Conservation (phyloP, 2,113 vertebrate genomes). For the Ammodytes dubius region DNA sequence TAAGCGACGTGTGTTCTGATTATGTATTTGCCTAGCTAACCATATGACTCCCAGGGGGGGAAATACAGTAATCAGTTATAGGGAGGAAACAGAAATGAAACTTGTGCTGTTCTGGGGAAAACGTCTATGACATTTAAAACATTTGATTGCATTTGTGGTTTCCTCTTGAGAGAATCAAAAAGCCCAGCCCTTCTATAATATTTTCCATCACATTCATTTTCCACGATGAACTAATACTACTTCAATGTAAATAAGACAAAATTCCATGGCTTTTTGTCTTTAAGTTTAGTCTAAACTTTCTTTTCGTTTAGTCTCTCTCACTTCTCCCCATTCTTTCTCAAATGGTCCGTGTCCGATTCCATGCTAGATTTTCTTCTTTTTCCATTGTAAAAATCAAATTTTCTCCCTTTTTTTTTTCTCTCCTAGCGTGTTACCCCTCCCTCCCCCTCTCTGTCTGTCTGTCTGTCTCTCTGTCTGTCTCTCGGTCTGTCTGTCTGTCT, state of each 20-base stretch:
- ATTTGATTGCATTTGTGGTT: not conserved
- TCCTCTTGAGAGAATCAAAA: not conserved
- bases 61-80: not conserved
- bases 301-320: slow-evolving; percentile 16
- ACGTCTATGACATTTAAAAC: not conserved
- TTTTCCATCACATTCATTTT: slow-evolving; percentile 8
- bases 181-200: not conserved
- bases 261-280: not conserved
- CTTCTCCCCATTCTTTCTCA: slow-evolving; percentile 20
- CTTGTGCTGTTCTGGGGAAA: not conserved
- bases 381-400: slow-evolving; percentile 61
- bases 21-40: not conserved
- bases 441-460: not conserved
- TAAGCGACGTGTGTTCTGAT: not conserved
- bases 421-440: not conserved
- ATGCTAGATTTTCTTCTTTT: slow-evolving; percentile 45
- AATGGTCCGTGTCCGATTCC: not conserved
- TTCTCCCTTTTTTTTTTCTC: slow-evolving; percentile 36
- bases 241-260: not conserved
- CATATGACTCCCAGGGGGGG: not conserved
- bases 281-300: not conserved
- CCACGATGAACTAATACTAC: not conserved
- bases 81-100: not conserved
- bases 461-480: not conserved
- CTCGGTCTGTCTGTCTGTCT: not conserved